Evolutionary conservation across 2,113 vertebrate species (phyloP), one percentile per base, ranked within the genome.

Genomic region (Sitta europaea): DNA sequence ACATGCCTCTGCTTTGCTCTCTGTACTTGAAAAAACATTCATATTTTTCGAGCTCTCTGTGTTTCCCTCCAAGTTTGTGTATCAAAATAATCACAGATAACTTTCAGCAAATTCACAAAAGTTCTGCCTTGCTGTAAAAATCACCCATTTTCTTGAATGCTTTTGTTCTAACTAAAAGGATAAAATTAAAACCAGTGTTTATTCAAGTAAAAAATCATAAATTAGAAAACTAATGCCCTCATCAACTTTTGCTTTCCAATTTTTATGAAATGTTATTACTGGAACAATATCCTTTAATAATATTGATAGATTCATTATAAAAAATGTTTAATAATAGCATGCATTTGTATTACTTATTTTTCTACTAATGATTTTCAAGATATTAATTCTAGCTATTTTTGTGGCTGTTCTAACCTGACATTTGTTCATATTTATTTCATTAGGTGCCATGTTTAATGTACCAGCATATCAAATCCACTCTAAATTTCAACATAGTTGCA

Each of bases 321-420:
- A 66, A 86, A 93, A 16, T 63, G 12, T 21, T 94, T 97, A 83
- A 92, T 78, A 92, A 86, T 66, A 77, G 29, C 35, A 72, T 78
- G 20, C 42, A 86, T 93, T 96, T 83, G 11, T 94, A 90, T 94
- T 80, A 95, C n/a, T 97, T 92, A 78, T 68, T 90, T 65, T 79
- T 73, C 35, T 63, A 45, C 47, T 80, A 88, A 91, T 77, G 35
- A 25, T 45, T 92, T 90, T 59, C 63, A 63, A 63, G 59, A 71
- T 67, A 73, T n/a, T 82, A 5, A 29, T 93, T 92, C 75, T 74
- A 59, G 40, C n/a, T 57, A 43, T 77, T 92, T 95, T 51, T 88
- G 47, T 65, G 85, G 48, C 61, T 80, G 21, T 90, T 90, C 51
- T 68, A 92, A 86, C 21, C 13, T 74, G 70, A 77, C 47, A 76